Base-by-base conservation (phyloP, 1,140 invertebrate species). In the Platyura marginata region DNA sequence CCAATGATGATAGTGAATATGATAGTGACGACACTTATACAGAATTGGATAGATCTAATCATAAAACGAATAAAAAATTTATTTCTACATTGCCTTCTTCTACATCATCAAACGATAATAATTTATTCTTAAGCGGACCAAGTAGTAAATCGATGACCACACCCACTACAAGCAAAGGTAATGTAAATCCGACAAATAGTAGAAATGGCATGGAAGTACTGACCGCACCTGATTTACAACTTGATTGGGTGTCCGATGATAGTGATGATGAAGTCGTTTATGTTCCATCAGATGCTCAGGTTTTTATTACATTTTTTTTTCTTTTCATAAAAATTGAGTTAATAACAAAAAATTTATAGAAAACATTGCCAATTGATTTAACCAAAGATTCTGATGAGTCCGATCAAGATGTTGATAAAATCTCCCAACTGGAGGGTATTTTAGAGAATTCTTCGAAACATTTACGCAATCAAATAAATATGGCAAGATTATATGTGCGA, bases 201-300 rank as follows among this genome's bases (percentile, higher is more conserved):
- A 4, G 3, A 3, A n/a, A 18, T 6, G 18, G 36, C 16, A 18
- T 38, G n/a, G 16, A 38, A 38, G 16, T 38, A 18, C 20, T 38
- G 16, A 38, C 9, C 36, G 36, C 36, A 38, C 36, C 36, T 6
- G 34, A 36, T 36, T 60, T 85, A 25, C 81, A 84, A 58, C 59
- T 85, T 37, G 79, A 85, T 53, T 85, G 81, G 77, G 67, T 75
- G 0, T 79, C 75, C 1, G 78, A 81, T 54, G 67, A 68, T 39
- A 67, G 67, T 45, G 74, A 75, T 57, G 73, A 72, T 46, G 73
- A 75, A 42, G 55, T 60, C 11, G 55, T 60, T 1, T 60, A 58
- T 46, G 56, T 60, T 2, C 36, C n/a, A 3, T 18, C 36, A 3
- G 11, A 4, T 11, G 16, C 32, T n/a, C 32, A 11, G 13, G 32